Base-by-base conservation (phyloP, 2,888 invertebrate species). In the Scelioninae gen. 1 region DNA sequence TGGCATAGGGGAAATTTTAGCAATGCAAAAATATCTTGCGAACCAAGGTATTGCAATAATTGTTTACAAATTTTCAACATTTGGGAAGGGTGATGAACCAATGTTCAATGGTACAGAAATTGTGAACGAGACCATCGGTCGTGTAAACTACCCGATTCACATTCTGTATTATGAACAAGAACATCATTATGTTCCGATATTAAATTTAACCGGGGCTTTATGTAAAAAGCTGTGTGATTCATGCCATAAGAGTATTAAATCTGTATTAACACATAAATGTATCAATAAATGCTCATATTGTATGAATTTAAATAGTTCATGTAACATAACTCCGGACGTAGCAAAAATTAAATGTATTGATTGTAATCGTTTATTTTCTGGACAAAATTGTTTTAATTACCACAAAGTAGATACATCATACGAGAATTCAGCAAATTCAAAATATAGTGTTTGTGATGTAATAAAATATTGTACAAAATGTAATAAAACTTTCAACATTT, bases 161-260 rank as follows among this genome's bases (percentile, higher is more conserved):
- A 56, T 56, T 38, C 5, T 56, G 0, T 56, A 38, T 9, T 34
- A 56, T 4, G 56, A 56, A 13, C 5, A 16, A 0, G 38, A 38
- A 4, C 1, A 10, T 0, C 56, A 56, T 56, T 56, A 38, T 38
- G 9, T 1, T 7, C 56, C 38, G 5, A 15, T 56, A 9, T 56
- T 56, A 38, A 56, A 38, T 34, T 10, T 34, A 34, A 56, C 34
- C 1, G 56, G 15, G 0, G 56, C 38, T 13, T 13, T 62, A 7
- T 13, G 45, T 7, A 62, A 62, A 47, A 7, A 62, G 7, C 7
- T 62, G 1, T 62, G 62, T n/a, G 31, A 29, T 31, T 15, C 23
- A 9, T 62, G 62, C 29, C 31, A 47, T 11, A 62, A 47, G 11
- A 16, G 43, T 8, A 11, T 40, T 23, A 16, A 8, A 11, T 23